These are phyloP conservation scores for Solenodon paradoxus DNA, from an alignment of 2,113 vertebrate species.

Conservation along the genomic window DNA sequence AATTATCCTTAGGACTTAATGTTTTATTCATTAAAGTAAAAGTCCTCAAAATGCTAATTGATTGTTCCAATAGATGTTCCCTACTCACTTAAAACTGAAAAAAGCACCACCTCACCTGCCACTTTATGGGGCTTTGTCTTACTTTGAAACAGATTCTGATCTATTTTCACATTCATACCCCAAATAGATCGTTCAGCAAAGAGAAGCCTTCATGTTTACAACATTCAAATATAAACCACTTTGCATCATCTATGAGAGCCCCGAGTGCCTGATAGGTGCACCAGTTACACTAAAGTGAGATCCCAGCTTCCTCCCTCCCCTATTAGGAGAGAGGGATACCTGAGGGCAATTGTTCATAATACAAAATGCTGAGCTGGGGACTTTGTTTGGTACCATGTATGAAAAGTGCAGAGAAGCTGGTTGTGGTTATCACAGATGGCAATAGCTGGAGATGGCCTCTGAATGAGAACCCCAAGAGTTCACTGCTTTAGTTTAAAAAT, in stretches of 20 bases:
- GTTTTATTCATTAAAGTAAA: neutral
- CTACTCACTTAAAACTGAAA: neutral
- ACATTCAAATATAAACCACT: neutral
- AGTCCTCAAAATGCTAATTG: neutral
- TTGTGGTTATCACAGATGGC: fast-evolving
- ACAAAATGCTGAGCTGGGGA: neutral
- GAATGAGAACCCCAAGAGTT: neutral
- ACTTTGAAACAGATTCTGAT: neutral
- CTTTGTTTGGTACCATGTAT: fast-evolving
- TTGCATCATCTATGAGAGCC: neutral
- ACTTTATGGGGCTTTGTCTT: neutral
- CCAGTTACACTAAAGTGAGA: neutral
- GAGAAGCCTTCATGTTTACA: neutral
- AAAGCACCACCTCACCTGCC: neutral
- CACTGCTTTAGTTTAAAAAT: neutral
- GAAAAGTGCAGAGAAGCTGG: neutral
- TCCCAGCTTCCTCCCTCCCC: neutral
- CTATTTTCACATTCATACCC: neutral
- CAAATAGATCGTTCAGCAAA: neutral
- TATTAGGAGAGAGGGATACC: neutral
- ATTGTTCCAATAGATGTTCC: neutral
- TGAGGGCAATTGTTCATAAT: fast-evolving
- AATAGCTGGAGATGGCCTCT: neutral
- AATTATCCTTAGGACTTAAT: neutral
- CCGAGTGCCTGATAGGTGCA: neutral